Evolutionary conservation across 2,113 vertebrate genomes (phyloP).

Genomic region (Gadus macrocephalus): DNA sequence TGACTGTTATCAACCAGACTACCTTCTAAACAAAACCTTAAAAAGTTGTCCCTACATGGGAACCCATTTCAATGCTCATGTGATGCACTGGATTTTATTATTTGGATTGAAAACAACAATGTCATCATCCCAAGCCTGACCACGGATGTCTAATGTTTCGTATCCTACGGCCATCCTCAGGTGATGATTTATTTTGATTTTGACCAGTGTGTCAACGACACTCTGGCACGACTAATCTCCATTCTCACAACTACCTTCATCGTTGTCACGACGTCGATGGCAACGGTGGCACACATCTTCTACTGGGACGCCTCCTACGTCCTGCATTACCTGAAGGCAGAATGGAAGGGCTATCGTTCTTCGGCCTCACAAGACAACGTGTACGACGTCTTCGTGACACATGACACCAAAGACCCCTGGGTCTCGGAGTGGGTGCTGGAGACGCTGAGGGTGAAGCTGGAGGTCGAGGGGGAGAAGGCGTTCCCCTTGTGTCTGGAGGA

Average conservation of each 20-base stretch:
- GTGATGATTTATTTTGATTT: constrained; percentile 56
- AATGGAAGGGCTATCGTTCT: constrained; percentile 61
- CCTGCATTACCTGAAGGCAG: constrained; percentile 64
- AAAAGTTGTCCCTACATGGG: constrained; percentile 50
- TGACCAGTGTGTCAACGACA: not conserved
- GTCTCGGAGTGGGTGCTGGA: constrained; percentile 75
- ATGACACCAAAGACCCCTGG: constrained; percentile 69
- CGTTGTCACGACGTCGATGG: constrained; percentile 47
- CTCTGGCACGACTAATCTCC: constrained; percentile 65
- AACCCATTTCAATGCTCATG: constrained; percentile 79
- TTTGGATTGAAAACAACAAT: constrained; percentile 61
- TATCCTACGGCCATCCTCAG: constrained; percentile 46
- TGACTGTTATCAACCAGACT: constrained; percentile 66
- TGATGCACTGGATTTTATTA: constrained; percentile 65
- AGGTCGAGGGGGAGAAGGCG: constrained; percentile 58
- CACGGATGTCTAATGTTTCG: constrained; percentile 57
- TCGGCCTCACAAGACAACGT: constrained; percentile 47
- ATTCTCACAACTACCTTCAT: constrained; percentile 61
- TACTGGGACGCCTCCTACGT: constrained; percentile 74
- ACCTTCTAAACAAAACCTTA: constrained; percentile 50
- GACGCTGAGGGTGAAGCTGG: constrained; percentile 66
- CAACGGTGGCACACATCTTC: constrained; percentile 69
- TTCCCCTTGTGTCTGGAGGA: constrained; percentile 69
- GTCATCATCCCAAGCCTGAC: constrained; percentile 64
- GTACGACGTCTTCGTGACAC: constrained; percentile 72